Evolutionary conservation across 2,113 vertebrate species (phyloP), one percentile per base, ranked within the genome.

Genomic region (Ranitomeya variabilis): DNA sequence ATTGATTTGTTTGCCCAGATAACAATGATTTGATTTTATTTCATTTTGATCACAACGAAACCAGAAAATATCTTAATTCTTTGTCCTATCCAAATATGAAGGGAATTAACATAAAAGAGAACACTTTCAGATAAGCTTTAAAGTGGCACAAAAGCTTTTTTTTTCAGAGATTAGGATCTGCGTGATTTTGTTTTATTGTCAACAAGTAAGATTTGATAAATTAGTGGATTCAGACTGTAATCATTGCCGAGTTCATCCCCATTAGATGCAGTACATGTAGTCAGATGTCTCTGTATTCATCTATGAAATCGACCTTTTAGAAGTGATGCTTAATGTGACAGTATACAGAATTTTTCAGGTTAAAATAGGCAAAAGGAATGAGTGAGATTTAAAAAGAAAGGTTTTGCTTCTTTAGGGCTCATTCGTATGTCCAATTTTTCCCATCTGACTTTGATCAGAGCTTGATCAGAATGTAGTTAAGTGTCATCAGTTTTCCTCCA

Each of bases 161-260:
- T 87, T 23, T 54, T 26, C 16, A 51, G 77, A 87, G 86, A 87
- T 87, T 87, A 87, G 51, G 86, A 87, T 87, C 60, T 69, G 23
- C 80, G 62, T 26, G 86, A 80, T 69, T 66, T 54, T 51, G 37
- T 87, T 87, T 87, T 52, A 87, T 87, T 26, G 67, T 69, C 76
- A 69, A 86, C 52, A 54, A 57, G 86, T 80, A 79, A 87, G 86
- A 80, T 87, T 80, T 87, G 21, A 55, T 87, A 80, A 87, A 87
- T 87, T 67, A 69, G n/a, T n/a, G 23, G n/a, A 31, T 78, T 78
- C 7, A 23, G 31, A 52, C 23, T 80, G 77, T 67, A 87, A 87
- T 87, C 45, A 78, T 57, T 80, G 31, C 16, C 16, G 59, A 52
- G 76, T 79, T 79, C 76, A 86, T 79, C 60, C 9, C 60, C 7